phyloP scores from a whole-genome alignment of 2,888 invertebrate genomes.

The Deroplatys truncata region DNA sequence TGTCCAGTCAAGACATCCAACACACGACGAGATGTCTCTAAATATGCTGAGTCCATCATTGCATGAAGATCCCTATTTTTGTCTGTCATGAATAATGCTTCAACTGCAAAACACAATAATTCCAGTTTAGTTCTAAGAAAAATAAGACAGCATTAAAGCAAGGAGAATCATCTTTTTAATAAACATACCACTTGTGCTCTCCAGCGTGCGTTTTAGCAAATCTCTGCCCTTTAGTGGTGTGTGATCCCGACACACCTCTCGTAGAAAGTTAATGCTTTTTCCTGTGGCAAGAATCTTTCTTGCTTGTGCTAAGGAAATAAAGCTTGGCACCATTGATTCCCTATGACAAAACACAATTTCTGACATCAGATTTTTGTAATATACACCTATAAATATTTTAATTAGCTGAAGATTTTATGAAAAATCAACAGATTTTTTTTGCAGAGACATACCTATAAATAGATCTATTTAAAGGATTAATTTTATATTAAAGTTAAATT shows the following conservation, averaged over 20 bases:
- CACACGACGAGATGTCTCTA: slow-evolving; percentile 80
- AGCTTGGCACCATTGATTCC: slow-evolving; percentile 86
- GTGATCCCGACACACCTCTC: slow-evolving; percentile 85
- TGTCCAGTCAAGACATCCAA: slow-evolving; percentile 81
- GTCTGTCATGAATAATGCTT: slow-evolving; percentile 62
- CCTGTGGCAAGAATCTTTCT: slow-evolving; percentile 89
- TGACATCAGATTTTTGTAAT: neutral
- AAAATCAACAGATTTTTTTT: neutral
- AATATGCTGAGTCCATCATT: slow-evolving; percentile 79
- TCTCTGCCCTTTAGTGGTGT: slow-evolving; percentile 60
- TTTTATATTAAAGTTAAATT: too few species aligned
- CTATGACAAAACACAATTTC: slow-evolving; percentile 43
- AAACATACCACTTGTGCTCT: slow-evolving; percentile 45
- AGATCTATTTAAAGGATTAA: too few species aligned
- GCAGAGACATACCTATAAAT: too few species aligned
- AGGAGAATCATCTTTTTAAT: too few species aligned
- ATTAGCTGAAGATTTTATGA: neutral
- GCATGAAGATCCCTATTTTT: slow-evolving; percentile 71
- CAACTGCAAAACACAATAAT: slow-evolving; percentile 44
- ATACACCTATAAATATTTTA: neutral
- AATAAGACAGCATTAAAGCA: too few species aligned
- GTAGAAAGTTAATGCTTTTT: slow-evolving; percentile 91
- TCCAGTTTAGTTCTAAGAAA: neutral
- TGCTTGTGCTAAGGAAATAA: slow-evolving; percentile 80
- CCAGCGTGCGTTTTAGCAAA: slow-evolving; percentile 52